Evolutionary conservation across 2,797 vertebrate species (phyloP), one percentile per base, ranked within the genome.

Genomic region (Hapalemur alaotrensis): DNA sequence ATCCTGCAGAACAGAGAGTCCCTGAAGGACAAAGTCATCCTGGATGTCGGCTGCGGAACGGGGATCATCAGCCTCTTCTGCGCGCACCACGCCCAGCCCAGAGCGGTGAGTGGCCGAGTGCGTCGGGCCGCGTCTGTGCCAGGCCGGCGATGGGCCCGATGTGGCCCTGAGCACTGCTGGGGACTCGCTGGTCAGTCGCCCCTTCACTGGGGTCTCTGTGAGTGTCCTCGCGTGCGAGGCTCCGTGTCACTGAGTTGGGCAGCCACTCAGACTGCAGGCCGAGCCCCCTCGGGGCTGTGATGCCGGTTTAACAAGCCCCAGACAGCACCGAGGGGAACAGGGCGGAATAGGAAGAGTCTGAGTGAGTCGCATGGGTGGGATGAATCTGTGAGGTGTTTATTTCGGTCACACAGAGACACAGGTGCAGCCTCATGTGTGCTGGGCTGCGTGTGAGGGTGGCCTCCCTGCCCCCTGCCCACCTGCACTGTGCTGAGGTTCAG

Each of bases 31-130:
- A 99, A 99, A 92, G 98, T 98, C 95, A 98, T 99, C 79, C 98
- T 99, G 98, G 99, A 99, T 25, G 98, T 99, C 0, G 99, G 99
- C 95, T 99, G 99, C 81, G 99, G 99, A 14, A 99, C 99, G 0
- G 99, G 99, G 12, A 98, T 99, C 95, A 99, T 99, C 98, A 99
- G 99, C 93, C 98, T 99, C 61, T 99, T 99, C 97, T 99, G 99
- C 5, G 99, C 98, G n/a, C 98, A 98, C 50, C 96, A 99, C 1
- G 98, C 99, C 0, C 97, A 98, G 67, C 99, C 99, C 52, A 98
- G 98, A 84, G 96, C 97, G 87, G 99, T 99, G 97, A 98, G 98
- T 95, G 14, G 1, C 30, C 8, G 11, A 32, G 15, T 4, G 4
- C 1, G 1, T n/a, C 17, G 11, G 32, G 4, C 1, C 3, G n/a